phyloP scores from a whole-genome alignment of 2,888 invertebrate genomes.

The Cheilosia vernalis region DNA sequence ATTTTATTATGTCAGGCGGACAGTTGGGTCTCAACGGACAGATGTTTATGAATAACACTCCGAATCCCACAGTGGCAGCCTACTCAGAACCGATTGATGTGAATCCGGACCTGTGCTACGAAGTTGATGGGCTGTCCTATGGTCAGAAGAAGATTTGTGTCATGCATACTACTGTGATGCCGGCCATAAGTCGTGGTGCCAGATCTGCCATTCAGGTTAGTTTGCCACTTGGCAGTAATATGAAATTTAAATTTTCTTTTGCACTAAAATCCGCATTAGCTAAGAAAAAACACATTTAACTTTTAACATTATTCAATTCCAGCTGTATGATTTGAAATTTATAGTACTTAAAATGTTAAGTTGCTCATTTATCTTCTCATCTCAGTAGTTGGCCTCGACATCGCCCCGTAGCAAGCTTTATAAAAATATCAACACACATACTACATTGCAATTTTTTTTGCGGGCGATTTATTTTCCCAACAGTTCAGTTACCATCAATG shows the following conservation, averaged over 20 bases:
- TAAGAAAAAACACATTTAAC: no score
- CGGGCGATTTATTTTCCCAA: no score
- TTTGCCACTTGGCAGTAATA: conserved; percentile 1
- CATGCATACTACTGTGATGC: conserved; percentile 82
- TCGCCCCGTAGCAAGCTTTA: no score
- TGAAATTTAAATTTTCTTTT: no score
- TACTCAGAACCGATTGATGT: conserved; percentile 82
- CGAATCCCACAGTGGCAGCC: conserved; percentile 77
- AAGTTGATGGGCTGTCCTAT: conserved; percentile 81
- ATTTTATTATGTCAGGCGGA: conserved; percentile 79
- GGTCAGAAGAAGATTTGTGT: conserved; percentile 83
- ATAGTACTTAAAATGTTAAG: no score
- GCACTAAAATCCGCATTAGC: no score
- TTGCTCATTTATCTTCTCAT: no score
- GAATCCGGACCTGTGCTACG: conserved; percentile 82
- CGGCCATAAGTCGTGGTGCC: conserved; percentile 83
- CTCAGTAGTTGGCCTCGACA: no score
- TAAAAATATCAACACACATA: neutral
- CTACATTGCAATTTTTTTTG: no score
- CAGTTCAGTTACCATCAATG: no score
- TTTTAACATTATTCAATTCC: no score
- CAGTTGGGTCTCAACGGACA: conserved; percentile 76
- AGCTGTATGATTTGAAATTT: no score
- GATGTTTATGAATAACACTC: conserved; percentile 77
- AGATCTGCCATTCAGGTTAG: conserved; percentile 83